Percentiles rank a stretch among this genome's conserved stretches.
phyloP scores from a whole-genome alignment of 2,888 invertebrate genomes.

The Lasioglossum zephyrum region DNA sequence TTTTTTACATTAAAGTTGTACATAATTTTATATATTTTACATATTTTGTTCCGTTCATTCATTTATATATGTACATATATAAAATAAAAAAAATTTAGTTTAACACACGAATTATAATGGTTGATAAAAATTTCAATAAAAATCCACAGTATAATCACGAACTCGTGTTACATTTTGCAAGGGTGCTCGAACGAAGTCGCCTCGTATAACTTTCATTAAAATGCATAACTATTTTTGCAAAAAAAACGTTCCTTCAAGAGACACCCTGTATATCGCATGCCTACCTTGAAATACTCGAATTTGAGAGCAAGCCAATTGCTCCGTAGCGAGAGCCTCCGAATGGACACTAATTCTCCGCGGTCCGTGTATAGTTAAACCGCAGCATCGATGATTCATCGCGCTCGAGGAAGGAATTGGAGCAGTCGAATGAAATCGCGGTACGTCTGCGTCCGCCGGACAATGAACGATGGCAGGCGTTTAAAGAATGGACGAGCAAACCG shows the following conservation, averaged over 20 bases:
- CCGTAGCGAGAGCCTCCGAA: background rate
- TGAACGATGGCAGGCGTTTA: slow-evolving; percentile 22
- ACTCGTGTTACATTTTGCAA: background rate
- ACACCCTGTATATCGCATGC: background rate
- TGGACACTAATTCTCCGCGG: background rate
- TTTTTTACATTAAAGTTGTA: too few relatives aligned
- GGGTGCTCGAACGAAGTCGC: background rate
- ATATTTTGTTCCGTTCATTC: too few relatives aligned
- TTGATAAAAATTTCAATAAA: background rate
- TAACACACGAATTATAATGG: too few relatives aligned
- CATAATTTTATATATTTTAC: too few relatives aligned
- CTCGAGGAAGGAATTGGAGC: background rate
- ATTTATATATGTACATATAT: too few relatives aligned
- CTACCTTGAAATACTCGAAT: background rate
- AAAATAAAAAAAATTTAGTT: too few relatives aligned
- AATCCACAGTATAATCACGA: background rate
- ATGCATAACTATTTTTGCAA: background rate
- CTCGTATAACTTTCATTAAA: background rate
- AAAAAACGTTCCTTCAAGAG: background rate
- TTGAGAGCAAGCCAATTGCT: background rate
- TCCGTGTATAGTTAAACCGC: background rate
- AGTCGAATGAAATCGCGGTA: slow-evolving; percentile 19
- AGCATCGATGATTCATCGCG: slow-evolving; percentile 2
- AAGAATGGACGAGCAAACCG: slow-evolving; percentile 25
- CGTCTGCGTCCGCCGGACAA: slow-evolving; percentile 33